These are phyloP conservation scores for Nomada flava DNA, from an alignment of 2,888 invertebrate species.

Conservation along the genomic window DNA sequence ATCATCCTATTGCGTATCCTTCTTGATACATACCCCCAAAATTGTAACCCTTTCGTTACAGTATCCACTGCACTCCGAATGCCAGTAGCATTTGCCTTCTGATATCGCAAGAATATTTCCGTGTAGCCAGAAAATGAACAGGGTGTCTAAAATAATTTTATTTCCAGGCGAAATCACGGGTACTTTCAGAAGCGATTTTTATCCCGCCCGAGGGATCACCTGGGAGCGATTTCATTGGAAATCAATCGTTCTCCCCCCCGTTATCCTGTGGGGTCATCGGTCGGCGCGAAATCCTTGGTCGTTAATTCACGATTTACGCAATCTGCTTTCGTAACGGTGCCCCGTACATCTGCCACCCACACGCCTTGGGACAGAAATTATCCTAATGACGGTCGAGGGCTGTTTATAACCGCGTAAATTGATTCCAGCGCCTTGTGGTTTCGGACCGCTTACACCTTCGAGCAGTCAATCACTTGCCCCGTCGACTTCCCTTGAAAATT, in stretches of 20 bases:
- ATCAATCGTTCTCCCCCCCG: constrained; percentile 60
- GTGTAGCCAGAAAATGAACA: neutral
- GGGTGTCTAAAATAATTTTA: neutral
- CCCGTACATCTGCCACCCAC: constrained; percentile 80
- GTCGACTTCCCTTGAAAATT: constrained; percentile 51
- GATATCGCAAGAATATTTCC: no score
- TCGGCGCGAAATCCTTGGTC: constrained; percentile 61
- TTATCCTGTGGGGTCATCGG: constrained; percentile 67
- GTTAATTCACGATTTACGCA: constrained; percentile 77
- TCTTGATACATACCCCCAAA: no score
- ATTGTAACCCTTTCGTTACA: no score
- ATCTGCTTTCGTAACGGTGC: constrained; percentile 73
- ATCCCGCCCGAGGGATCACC: constrained; percentile 22
- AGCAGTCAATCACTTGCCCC: constrained; percentile 56
- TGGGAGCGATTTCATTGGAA: constrained; percentile 54
- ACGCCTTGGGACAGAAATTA: constrained; percentile 80
- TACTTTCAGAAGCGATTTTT: constrained; percentile 5
- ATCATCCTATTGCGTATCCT: no score
- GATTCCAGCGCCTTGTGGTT: constrained; percentile 77
- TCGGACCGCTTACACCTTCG: constrained; percentile 61
- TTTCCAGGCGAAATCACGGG: neutral
- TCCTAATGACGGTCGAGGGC: constrained; percentile 79
- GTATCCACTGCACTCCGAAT: no score
- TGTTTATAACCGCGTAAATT: constrained; percentile 76
- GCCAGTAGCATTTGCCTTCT: no score